Evolutionary conservation across 2,888 invertebrate species (phyloP).

Genomic region (Epistrophe eligans): DNA sequence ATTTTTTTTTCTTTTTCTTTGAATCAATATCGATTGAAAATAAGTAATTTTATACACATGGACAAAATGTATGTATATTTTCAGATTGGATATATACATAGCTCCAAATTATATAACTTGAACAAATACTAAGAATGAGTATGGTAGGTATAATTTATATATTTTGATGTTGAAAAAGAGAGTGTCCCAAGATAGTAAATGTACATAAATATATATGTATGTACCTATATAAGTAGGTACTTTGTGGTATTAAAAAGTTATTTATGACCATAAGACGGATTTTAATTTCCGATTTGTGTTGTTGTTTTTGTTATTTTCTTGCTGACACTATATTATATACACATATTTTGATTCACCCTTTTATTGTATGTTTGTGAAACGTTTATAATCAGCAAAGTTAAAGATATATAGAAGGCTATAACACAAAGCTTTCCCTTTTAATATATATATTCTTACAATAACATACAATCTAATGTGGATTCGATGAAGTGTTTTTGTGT

Average conservation of each 20-base stretch:
- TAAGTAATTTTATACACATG: too few relatives aligned
- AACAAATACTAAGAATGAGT: too few relatives aligned
- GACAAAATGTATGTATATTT: not conserved
- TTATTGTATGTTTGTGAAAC: constrained; percentile 36
- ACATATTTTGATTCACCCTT: constrained; percentile 54
- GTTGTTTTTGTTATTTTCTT: constrained; percentile 29
- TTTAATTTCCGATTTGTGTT: constrained; percentile 68
- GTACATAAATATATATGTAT: not conserved
- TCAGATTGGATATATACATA: too few relatives aligned
- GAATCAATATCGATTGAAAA: too few relatives aligned
- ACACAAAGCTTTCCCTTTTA: constrained; percentile 11
- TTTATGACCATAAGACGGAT: constrained; percentile 71
- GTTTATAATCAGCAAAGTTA: constrained; percentile 40
- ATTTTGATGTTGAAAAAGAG: not conserved
- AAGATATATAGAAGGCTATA: constrained; percentile 9
- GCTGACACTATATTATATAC: not conserved
- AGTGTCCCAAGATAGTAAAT: constrained; percentile 20
- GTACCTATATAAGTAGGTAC: not conserved
- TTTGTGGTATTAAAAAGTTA: constrained; percentile 59
- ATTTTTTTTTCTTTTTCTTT: too few relatives aligned
- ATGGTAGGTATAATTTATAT: too few relatives aligned
- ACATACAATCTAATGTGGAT: constrained; percentile 45
- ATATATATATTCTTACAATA: constrained; percentile 22
- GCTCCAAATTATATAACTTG: too few relatives aligned
- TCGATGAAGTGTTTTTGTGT: constrained; percentile 41